phyloP scores from a whole-genome alignment of 2,113 vertebrate genomes.

The Pyxicephalus adspersus region DNA sequence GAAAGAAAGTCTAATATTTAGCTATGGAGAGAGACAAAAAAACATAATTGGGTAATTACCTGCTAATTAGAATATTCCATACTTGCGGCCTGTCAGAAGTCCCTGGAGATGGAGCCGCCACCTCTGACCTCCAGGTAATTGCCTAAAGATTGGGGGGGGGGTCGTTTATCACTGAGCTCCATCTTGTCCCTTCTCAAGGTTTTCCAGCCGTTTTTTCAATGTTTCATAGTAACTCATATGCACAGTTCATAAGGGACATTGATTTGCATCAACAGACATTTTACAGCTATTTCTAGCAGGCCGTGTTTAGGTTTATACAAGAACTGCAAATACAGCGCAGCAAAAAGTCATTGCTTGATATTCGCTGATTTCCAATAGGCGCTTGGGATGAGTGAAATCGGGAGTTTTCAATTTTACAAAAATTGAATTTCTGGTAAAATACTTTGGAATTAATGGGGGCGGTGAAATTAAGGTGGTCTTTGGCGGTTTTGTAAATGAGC shows the following conservation, averaged over 20 bases:
- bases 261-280: not conserved
- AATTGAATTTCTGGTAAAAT: too few species aligned
- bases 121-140: not conserved
- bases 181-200: not conserved
- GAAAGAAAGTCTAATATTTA: too few species aligned
- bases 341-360: too few species aligned
- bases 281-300: not conserved
- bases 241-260: not conserved
- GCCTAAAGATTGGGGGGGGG: not conserved
- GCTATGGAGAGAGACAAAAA: not conserved
- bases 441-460: too few species aligned
- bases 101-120: not conserved
- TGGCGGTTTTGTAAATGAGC: too few species aligned
- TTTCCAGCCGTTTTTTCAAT: not conserved
- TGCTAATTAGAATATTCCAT: not conserved
- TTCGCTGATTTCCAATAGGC: too few species aligned
- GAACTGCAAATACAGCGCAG: too few species aligned
- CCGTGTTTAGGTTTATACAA: too few species aligned
- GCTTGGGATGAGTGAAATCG: too few species aligned
- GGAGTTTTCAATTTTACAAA: too few species aligned
- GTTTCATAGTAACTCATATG: not conserved
- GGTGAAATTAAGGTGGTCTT: too few species aligned
- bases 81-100: too few species aligned
- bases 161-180: not conserved
- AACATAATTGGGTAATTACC: slow-evolving; percentile 3